Base-by-base conservation (phyloP, 1,140 invertebrate genomes). In the Euschistus heros region DNA sequence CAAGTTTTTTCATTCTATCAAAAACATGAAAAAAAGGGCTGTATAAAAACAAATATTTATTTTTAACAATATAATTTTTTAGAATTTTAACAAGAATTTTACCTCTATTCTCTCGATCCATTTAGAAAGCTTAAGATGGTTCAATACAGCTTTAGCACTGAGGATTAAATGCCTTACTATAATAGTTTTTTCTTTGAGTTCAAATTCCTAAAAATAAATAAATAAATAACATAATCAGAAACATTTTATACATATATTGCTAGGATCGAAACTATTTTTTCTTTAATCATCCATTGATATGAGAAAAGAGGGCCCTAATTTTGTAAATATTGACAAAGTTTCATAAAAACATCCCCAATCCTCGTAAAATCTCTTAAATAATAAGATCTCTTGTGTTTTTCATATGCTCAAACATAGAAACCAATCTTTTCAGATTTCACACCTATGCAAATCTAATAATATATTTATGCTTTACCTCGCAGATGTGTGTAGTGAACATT, bases 41-140 rank as follows among this genome's bases (percentile, higher is more conserved):
- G 10, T 62, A 18, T 20, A 50, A 18, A 47, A 47, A 47, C 4
- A 47, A 47, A 50, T 20, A 18, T 20, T 50, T 14, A 13, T 7
- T 44, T 44, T 44, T 6, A 37, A 6, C 7, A 13, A 37, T 37
- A 10, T 6, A 37, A 37, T 13, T 13, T 10, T 30, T 10, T 37
- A 37, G 13, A 10, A 37, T 37, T 10, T 10, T 1, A 37, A 37
- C 6, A 13, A 6, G 10, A 37, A 10, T 37, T 37, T 57, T 44
- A 66, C 65, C 61, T 66, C 65, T 55, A 66, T 66, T 26, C 22
- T 66, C 54, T 66, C 65, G 37, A 66, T 26, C 65, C 65, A 66
- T 5, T 61, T 47, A 1, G 54, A 57, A 46, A 66, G 59, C 8
- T 62, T 22, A 20, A 62, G 24, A 26, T 47, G 55, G 20, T 33